These are phyloP conservation scores for Megalops atlanticus DNA, from an alignment of 2,113 vertebrate genomes.

Conservation along the genomic window DNA sequence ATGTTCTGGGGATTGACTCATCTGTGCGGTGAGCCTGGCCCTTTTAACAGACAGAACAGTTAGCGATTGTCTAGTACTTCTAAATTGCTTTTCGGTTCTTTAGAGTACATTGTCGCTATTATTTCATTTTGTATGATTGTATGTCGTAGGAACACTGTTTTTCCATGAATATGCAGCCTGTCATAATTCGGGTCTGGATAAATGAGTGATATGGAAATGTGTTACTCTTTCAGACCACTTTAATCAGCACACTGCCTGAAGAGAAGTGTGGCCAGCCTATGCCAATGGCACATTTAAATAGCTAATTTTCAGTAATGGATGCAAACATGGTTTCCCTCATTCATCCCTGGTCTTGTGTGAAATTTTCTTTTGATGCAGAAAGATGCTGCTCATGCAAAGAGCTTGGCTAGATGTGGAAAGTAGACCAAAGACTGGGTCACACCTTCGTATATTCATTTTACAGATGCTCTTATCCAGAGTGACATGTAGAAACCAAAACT, in stretches of 20 bases:
- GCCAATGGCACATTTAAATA: slow-evolving; percentile 33
- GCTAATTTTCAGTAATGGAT: slow-evolving; percentile 28
- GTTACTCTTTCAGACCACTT: neutral
- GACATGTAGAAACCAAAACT: too few relatives aligned
- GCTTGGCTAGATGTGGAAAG: neutral
- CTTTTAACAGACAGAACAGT: neutral
- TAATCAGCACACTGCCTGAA: slow-evolving; percentile 29
- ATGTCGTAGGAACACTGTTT: neutral
- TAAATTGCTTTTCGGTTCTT: neutral
- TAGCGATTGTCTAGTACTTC: neutral
- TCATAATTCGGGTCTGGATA: neutral
- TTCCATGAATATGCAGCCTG: neutral
- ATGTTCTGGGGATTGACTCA: neutral
- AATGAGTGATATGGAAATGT: neutral
- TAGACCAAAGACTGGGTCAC: too few relatives aligned
- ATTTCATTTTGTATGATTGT: neutral
- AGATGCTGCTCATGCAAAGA: neutral
- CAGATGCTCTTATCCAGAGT: too few relatives aligned
- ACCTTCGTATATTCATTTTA: too few relatives aligned
- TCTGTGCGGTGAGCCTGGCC: neutral
- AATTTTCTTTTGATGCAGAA: slow-evolving; percentile 1
- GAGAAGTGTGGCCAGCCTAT: neutral
- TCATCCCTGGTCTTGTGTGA: slow-evolving; percentile 12
- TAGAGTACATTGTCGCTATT: neutral
- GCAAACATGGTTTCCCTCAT: slow-evolving; percentile 11